These are phyloP conservation scores for Rhinopomastus cyanomelas DNA, from an alignment of 2,113 vertebrate genomes.

Conservation along the genomic window DNA sequence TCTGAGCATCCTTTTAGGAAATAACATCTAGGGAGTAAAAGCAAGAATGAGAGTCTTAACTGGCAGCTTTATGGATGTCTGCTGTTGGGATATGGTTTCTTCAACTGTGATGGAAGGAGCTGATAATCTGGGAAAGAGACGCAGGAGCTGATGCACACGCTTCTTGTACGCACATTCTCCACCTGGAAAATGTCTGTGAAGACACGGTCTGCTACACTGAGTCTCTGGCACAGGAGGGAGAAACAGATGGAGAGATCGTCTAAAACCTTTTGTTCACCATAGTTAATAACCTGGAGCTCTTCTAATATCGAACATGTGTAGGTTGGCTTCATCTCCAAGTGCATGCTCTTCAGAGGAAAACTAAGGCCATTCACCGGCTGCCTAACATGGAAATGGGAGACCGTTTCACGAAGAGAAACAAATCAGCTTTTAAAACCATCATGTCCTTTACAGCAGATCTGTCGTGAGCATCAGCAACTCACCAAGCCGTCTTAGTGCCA, in stretches of 20 bases:
- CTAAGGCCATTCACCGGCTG: not conserved
- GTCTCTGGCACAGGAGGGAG: slow-evolving; percentile 60
- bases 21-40: not conserved
- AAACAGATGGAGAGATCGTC: slow-evolving; percentile 55
- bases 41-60: not conserved
- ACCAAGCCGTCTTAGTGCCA: not conserved
- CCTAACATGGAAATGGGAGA: not conserved
- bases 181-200: slow-evolving; percentile 58
- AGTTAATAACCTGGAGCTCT: slow-evolving; percentile 62
- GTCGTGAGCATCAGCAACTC: slow-evolving; percentile 46
- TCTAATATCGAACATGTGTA: slow-evolving; percentile 5
- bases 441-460: slow-evolving; percentile 56
- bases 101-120: slow-evolving; percentile 7
- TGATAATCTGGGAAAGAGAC: not conserved
- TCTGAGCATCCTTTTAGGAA: not conserved
- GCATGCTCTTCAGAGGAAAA: slow-evolving; percentile 18
- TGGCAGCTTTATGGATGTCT: not conserved
- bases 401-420: not conserved
- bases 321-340: slow-evolving; percentile 22
- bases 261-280: slow-evolving; percentile 60
- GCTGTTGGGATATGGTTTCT: slow-evolving; percentile 3
- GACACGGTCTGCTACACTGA: slow-evolving; percentile 41
- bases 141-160: not conserved
- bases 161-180: slow-evolving; percentile 32
- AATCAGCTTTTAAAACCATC: not conserved